A percentile compares a stretch with the other conserved stretches of the same genome.
Evolutionary conservation across 2,797 vertebrate species (phyloP).

Genomic region (Siniperca undulata): DNA sequence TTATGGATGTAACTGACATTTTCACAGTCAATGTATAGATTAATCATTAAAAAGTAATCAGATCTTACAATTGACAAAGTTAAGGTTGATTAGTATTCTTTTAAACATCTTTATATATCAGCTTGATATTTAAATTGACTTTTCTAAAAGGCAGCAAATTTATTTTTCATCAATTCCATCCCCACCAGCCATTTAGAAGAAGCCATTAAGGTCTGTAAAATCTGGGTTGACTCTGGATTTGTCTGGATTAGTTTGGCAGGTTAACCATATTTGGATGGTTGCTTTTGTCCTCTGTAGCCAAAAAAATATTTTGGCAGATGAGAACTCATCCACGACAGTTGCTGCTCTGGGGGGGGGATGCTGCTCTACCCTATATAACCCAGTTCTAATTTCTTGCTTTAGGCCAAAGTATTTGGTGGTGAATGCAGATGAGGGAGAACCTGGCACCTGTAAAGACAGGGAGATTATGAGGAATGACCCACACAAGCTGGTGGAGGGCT

Average conservation of each 20-base stretch:
- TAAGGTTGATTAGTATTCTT: not conserved
- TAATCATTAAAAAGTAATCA: not conserved
- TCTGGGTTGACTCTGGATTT: not conserved
- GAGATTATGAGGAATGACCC: constrained; percentile 97
- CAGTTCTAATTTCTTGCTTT: not conserved
- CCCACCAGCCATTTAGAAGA: not conserved
- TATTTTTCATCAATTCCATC: not conserved
- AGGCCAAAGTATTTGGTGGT: constrained; percentile 98
- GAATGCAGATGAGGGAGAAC: constrained; percentile 97
- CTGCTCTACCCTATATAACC: not conserved
- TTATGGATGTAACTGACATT: not conserved
- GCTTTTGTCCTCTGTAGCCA: not conserved
- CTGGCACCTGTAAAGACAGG: constrained; percentile 96
- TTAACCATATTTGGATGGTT: not conserved
- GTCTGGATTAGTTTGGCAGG: not conserved
- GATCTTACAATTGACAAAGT: not conserved
- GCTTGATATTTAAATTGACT: not conserved
- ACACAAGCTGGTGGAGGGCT: constrained; percentile 97
- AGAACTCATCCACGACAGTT: not conserved
- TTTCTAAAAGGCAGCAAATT: not conserved
- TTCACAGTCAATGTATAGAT: not conserved
- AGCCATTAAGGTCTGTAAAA: not conserved
- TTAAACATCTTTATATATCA: not conserved
- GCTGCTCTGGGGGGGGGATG: not conserved
- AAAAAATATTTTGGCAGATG: not conserved